Base-by-base conservation (phyloP, 2,888 invertebrate species). In the Schrankia costaestrigalis region DNA sequence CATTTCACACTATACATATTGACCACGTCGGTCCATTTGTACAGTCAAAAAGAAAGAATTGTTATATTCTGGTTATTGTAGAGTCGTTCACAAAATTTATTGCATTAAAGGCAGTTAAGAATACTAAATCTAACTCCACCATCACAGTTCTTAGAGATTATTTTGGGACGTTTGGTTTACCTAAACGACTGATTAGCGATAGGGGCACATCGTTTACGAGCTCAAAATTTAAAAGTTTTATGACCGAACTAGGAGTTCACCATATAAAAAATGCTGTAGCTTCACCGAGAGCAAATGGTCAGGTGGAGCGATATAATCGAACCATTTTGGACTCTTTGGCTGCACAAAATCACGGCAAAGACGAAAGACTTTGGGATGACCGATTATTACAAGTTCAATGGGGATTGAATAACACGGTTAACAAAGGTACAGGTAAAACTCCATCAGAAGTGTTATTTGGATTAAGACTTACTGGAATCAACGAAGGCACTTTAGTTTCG, bases 321-420 rank as follows among this genome's bases (percentile, higher is more conserved):
- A n/a, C 8, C 6, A 21, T 21, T 3, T 3, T 21, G 9, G 9
- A n/a, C 9, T 8, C 21, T 14, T 9, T n/a, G 10, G 15, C 10
- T n/a, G n/a, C n/a, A n/a, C n/a, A n/a, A n/a, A n/a, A n/a, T n/a
- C n/a, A n/a, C n/a, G n/a, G n/a, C n/a, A n/a, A n/a, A n/a, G n/a
- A n/a, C n/a, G n/a, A n/a, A n/a, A n/a, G n/a, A n/a, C n/a, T 9
- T 12, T 48, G 45, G 45, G 45, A 49, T 25, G 24, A 38, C 2
- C 14, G 12, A 0, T 8, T 38, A 8, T 11, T 15, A 3, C 15
- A 29, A 4, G 39, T 31, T 1, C 31, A 31, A 11, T 24, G 23
- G 23, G 31, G 31, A 9, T 3, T 24, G n/a, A 31, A 24, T 26
- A 35, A 23, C 14, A 25, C 7, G 2, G 2, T 29, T 1, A 30